Evolutionary conservation across 1,140 invertebrate genomes (phyloP), one percentile per base, ranked within the genome.

Genomic region (Drosophila paulistorum): DNA sequence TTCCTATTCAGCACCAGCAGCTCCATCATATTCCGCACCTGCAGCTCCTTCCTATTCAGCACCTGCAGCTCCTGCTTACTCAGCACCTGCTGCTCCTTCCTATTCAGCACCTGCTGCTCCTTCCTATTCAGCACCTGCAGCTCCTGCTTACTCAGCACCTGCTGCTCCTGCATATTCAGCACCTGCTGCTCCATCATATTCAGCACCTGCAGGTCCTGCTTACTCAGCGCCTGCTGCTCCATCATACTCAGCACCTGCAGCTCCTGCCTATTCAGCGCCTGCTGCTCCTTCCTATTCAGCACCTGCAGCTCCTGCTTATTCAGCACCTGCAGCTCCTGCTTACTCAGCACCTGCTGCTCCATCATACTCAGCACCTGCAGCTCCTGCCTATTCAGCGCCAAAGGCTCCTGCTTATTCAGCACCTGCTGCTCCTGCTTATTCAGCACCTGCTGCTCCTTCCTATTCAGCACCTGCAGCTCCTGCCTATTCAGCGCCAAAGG

Each of bases 91-190:
- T 7, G 30, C 30, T 30, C 30, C 61, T 33, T 35, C 61, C 0
- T 74, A 74, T 51, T 69, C 71, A 45, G 70, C 74, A 13, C 65
- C 74, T 2, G 58, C 57, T 0, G 59, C 71, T n/a, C 59, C 61
- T 11, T 17, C 33, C 0, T 74, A 74, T 45, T 74, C 71, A 2
- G 67, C 68, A 0, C 71, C 71, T 1, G 57, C 66, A 0, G 42
- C 68, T 33, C 17, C 57, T 7, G 35, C 41, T 0, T 74, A 74
- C 30, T 74, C 71, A n/a, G 71, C 71, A 0, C 71, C 67, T 0
- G 45, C 61, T 0, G 42, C 71, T n/a, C 66, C 61, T n/a, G 30
- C 39, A 3, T 71, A 71, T 55, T 71, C 69, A 23, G 57, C 55
- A 20, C 67, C 65, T 3, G 68, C 60, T 2, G 30, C 58, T 26